Conservation (phyloP, 2,113 vertebrate genomes). For the Columba janthina region DNA sequence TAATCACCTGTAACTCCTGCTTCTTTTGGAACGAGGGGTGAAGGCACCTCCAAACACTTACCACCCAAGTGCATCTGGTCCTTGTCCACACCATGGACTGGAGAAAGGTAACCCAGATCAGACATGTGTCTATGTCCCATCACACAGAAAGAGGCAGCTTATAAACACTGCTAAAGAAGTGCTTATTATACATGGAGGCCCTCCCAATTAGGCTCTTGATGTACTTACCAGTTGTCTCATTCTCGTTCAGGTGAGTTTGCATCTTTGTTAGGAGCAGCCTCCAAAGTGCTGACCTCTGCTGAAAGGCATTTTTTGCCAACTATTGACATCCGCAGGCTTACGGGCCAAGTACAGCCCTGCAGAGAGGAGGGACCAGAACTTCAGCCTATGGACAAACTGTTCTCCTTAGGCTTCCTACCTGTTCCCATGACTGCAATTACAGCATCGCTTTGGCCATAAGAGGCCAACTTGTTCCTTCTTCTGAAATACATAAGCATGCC, state of each 20-base stretch:
- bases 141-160: neutral
- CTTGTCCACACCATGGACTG: neutral
- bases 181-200: neutral
- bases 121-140: neutral
- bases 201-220: neutral
- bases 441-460: fast-evolving
- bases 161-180: neutral
- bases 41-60: neutral
- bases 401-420: neutral
- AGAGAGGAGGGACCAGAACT: neutral
- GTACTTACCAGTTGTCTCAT: neutral
- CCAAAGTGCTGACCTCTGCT: neutral
- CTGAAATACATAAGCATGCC: neutral
- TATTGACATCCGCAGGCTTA: neutral
- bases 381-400: neutral
- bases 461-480: neutral
- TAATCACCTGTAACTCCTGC: neutral
- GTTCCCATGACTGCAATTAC: neutral
- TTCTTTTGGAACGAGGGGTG: neutral
- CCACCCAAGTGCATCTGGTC: neutral
- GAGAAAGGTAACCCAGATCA: neutral
- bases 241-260: neutral
- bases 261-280: neutral
- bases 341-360: neutral
- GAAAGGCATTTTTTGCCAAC: neutral